Evolutionary conservation across 2,888 invertebrate genomes (phyloP).

Genomic region (Chymomyza fuscimana): DNA sequence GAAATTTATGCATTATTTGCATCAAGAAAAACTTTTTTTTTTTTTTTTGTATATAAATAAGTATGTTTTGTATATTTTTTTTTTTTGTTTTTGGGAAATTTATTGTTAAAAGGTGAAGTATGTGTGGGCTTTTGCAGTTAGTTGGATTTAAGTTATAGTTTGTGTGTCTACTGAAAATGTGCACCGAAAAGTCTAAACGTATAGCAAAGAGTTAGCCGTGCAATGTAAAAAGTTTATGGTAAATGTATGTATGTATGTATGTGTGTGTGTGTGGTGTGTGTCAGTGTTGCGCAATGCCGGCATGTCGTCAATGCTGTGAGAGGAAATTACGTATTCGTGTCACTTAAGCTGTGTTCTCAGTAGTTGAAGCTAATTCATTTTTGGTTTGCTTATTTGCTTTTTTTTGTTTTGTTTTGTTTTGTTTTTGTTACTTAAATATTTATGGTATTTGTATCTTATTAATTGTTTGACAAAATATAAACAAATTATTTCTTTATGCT

Average conservation of each 20-base stretch:
- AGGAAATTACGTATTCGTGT: constrained; percentile 60
- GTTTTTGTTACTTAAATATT: constrained; percentile 52
- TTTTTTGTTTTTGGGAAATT: neutral
- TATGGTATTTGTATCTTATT: constrained; percentile 19
- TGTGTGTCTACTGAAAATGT: neutral
- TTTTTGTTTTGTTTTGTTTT: constrained; percentile 25
- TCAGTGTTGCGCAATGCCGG: constrained; percentile 35
- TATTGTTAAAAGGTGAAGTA: neutral
- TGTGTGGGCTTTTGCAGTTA: neutral
- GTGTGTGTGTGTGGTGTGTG: constrained; percentile 11
- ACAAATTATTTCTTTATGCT: neutral
- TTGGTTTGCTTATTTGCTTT: constrained; percentile 13
- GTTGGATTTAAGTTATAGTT: neutral
- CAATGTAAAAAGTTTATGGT: neutral
- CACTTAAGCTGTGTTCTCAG: constrained; percentile 29
- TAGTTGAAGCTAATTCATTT: constrained; percentile 38
- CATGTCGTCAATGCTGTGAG: constrained; percentile 32
- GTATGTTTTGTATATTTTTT: neutral
- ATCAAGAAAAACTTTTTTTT: neutral
- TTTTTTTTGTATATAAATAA: constrained; percentile 1
- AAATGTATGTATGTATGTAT: constrained; percentile 1
- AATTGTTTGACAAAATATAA: neutral
- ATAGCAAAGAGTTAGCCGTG: neutral
- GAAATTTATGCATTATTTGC: constrained; percentile 2
- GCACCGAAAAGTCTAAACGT: neutral